phyloP scores from a whole-genome alignment of 2,113 vertebrate species.

The Gila orcuttii region DNA sequence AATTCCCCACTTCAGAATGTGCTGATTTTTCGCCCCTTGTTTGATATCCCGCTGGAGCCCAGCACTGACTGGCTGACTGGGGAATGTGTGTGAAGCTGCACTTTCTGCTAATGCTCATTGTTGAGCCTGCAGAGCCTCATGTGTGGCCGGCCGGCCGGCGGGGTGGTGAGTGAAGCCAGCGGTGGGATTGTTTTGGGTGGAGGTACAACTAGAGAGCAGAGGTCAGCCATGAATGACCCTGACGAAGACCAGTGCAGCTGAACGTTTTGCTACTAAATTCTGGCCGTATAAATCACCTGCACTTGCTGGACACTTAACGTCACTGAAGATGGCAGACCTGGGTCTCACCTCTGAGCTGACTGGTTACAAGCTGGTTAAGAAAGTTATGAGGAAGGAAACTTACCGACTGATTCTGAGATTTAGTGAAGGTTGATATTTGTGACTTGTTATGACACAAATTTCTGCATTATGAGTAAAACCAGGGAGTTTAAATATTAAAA shows the following conservation, averaged over 20 bases:
- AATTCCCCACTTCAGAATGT: conserved; percentile 30
- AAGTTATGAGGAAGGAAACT: background rate
- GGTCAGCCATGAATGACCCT: conserved; percentile 44
- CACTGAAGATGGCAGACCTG: conserved; percentile 2
- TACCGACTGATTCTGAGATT: background rate
- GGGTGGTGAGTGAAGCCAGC: conserved; percentile 13
- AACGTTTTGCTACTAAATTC: conserved; percentile 23
- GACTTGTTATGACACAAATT: background rate
- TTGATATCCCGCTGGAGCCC: conserved; percentile 14
- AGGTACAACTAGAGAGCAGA: conserved; percentile 29
- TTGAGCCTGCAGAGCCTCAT: conserved; percentile 53
- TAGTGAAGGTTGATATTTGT: background rate
- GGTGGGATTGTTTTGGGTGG: conserved; percentile 4
- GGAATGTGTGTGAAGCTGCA: conserved; percentile 54
- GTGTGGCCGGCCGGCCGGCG: conserved; percentile 19
- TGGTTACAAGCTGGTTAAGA: background rate
- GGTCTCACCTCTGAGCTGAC: background rate
- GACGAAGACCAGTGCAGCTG: conserved; percentile 48
- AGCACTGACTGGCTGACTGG: conserved; percentile 30
- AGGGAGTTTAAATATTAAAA: background rate
- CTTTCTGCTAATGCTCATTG: conserved; percentile 41
- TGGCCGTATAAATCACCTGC: conserved; percentile 42
- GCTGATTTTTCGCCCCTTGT: conserved; percentile 19
- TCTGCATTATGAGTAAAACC: background rate
- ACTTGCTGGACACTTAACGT: conserved; percentile 1